phyloP scores from a whole-genome alignment of 2,888 invertebrate species.

The Drosophila koepferae region DNA sequence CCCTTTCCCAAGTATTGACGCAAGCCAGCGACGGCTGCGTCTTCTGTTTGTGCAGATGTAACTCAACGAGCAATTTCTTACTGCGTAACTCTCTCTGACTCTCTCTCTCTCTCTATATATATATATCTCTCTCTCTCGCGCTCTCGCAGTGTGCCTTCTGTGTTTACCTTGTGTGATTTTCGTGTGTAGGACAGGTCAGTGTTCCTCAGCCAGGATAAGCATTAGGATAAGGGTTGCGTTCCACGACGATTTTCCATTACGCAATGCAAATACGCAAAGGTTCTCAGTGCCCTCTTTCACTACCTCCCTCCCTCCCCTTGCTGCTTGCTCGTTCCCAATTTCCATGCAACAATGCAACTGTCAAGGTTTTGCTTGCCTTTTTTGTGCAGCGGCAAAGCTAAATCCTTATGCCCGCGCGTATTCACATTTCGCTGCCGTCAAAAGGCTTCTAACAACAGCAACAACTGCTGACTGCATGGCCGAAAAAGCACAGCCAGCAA shows the following conservation, averaged over 20 bases:
- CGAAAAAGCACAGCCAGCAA: constrained; percentile 38
- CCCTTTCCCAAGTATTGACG: constrained; percentile 3
- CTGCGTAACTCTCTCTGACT: constrained; percentile 9
- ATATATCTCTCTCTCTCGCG: constrained; percentile 12
- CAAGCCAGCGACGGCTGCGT: constrained; percentile 61
- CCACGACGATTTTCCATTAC: constrained; percentile 64
- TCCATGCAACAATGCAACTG: constrained; percentile 74
- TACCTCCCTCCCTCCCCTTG: not conserved
- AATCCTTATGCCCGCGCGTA: constrained; percentile 4
- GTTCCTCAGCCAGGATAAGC: constrained; percentile 49
- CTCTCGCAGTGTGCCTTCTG: constrained; percentile 33
- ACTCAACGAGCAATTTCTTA: constrained; percentile 40
- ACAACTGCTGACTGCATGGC: constrained; percentile 39
- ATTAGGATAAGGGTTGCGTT: constrained; percentile 45
- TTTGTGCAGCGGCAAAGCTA: constrained; percentile 22
- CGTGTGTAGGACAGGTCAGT: constrained; percentile 72
- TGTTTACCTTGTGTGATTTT: constrained; percentile 64
- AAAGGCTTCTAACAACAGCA: constrained; percentile 49
- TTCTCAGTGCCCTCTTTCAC: not conserved
- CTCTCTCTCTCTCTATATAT: constrained; percentile 16
- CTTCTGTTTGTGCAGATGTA: constrained; percentile 75
- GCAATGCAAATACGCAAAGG: constrained; percentile 74
- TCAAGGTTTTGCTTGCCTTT: constrained; percentile 67
- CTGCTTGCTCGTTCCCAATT: constrained; percentile 11
- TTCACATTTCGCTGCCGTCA: constrained; percentile 46